These are phyloP conservation scores for Osedax frankpressi DNA, from an alignment of 2,888 invertebrate genomes.

Conservation along the genomic window DNA sequence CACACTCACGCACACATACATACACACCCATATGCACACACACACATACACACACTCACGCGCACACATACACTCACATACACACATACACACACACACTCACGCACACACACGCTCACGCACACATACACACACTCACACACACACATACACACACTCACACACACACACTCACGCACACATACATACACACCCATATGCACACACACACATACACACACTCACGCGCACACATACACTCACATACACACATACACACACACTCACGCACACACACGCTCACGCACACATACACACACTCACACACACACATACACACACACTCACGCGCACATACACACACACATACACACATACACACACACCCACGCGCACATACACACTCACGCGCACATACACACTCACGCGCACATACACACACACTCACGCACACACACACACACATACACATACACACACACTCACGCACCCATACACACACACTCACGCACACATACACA, in stretches of 20 bases:
- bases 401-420: constrained; percentile 1
- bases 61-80: no score
- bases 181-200: no score
- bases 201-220: not conserved
- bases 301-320: not conserved
- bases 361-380: no score
- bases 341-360: no score
- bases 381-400: not conserved
- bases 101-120: no score
- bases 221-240: not conserved
- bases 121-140: no score
- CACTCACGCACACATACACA: not conserved
- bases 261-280: not conserved
- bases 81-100: no score
- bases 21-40: no score
- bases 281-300: not conserved
- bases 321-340: not conserved
- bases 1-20: no score
- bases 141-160: not conserved
- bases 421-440: constrained; percentile 5
- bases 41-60: no score
- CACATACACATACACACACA: constrained; percentile 5
- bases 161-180: not conserved
- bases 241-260: not conserved
- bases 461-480: not conserved